These are phyloP conservation scores for Sylvicola fuscatus DNA, from an alignment of 2,888 invertebrate species.

Conservation along the genomic window DNA sequence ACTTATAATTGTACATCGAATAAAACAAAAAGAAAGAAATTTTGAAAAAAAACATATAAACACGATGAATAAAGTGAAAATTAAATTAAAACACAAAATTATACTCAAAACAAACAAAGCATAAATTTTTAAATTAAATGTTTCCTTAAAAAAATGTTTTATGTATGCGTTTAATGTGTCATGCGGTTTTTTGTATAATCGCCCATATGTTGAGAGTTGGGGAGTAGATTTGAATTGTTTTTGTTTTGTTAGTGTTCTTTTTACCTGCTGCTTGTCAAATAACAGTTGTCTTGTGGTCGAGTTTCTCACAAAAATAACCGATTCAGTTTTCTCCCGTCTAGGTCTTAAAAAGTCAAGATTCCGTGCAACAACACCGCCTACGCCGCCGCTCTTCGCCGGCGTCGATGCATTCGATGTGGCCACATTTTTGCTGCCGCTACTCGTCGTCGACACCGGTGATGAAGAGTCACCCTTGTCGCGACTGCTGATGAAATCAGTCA, in stretches of 20 bases:
- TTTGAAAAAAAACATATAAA: background rate
- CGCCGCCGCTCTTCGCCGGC: background rate
- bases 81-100: background rate
- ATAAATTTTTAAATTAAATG: background rate
- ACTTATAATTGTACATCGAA: too few relatives aligned
- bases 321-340: constrained; percentile 74
- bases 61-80: background rate
- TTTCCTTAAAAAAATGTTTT: background rate
- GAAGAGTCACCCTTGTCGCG: constrained; percentile 6
- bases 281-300: constrained; percentile 30
- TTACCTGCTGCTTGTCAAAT: constrained; percentile 20
- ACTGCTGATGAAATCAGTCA: constrained; percentile 40
- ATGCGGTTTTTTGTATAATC: constrained; percentile 7
- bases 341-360: constrained; percentile 36
- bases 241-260: constrained; percentile 6
- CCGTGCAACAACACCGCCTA: constrained; percentile 6
- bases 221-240: too few relatives aligned
- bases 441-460: constrained; percentile 3
- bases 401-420: constrained; percentile 4
- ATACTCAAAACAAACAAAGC: too few relatives aligned
- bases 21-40: constrained; percentile 2
- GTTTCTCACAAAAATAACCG: constrained; percentile 59
- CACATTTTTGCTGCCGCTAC: constrained; percentile 6
- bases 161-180: background rate
- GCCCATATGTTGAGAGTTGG: constrained; percentile 5